Percentiles rank a stretch among this genome's conserved stretches.
Evolutionary conservation across 2,888 invertebrate species (phyloP).

Genomic region (Sericinus montela): DNA sequence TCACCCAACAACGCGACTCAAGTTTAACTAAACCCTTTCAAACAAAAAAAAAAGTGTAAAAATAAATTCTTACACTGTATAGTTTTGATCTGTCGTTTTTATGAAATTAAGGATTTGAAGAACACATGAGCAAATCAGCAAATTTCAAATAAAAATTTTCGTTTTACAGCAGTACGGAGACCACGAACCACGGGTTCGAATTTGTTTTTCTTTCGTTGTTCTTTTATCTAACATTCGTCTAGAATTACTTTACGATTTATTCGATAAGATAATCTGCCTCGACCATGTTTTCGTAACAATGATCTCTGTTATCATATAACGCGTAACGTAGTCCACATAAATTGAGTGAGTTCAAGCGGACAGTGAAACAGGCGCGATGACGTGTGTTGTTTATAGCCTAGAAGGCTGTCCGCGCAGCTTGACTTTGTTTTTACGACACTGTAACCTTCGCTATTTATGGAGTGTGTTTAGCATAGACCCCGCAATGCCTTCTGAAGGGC

Average conservation of each 20-base stretch:
- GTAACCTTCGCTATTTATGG: conserved; percentile 69
- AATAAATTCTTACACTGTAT: too few species aligned
- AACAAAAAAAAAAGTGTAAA: too few species aligned
- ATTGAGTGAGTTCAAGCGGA: conserved; percentile 6
- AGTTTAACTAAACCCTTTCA: too few species aligned
- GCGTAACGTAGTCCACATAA: conserved; percentile 16
- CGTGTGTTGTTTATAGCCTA: conserved; percentile 52
- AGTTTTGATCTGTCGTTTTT: too few species aligned
- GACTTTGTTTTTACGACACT: conserved; percentile 74
- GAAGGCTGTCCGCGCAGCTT: conserved; percentile 63
- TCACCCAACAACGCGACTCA: too few species aligned
- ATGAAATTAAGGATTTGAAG: too few species aligned
- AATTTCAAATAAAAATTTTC: too few species aligned
- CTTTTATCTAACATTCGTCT: conserved; percentile 9
- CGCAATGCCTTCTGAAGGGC: conserved; percentile 62
- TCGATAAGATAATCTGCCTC: conserved; percentile 12
- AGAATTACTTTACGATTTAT: conserved; percentile 12
- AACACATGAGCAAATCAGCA: too few species aligned
- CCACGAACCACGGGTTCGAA: too few species aligned
- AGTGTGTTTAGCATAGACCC: conserved; percentile 63
- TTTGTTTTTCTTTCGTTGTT: not conserved
- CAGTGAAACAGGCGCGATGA: conserved; percentile 40
- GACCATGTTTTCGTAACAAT: not conserved
- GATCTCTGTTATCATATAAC: conserved; percentile 5
- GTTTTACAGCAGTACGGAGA: too few species aligned